Evolutionary conservation across 2,797 vertebrate genomes (phyloP).

Genomic region (Sarcophilus harrisii): DNA sequence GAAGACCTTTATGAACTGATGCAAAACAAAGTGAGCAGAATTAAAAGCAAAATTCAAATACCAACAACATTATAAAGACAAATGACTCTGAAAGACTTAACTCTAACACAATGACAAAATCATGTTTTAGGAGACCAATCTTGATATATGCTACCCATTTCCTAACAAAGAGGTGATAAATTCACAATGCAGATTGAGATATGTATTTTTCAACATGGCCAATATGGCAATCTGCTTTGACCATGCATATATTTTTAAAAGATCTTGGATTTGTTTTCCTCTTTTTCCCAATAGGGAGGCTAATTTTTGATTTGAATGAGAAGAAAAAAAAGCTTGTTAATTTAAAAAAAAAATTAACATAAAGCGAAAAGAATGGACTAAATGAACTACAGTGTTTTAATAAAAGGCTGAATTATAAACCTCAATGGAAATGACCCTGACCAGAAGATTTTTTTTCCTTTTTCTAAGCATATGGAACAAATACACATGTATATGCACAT

Average conservation of each 20-base stretch:
- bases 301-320: neutral
- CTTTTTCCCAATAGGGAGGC: neutral
- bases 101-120: neutral
- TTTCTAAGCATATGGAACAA: conserved; percentile 12
- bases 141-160: neutral
- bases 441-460: conserved; percentile 13
- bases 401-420: conserved; percentile 9
- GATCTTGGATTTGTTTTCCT: neutral
- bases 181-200: neutral
- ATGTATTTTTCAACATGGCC: neutral
- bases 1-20: neutral
- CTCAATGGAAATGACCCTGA: neutral
- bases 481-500: neutral
- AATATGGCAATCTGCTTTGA: neutral
- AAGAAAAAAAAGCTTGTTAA: neutral
- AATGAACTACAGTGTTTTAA: neutral
- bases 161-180: neutral
- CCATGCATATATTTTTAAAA: neutral
- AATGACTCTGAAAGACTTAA: neutral
- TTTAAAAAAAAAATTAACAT: neutral
- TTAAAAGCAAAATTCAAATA: neutral
- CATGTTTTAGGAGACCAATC: neutral
- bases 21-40: neutral
- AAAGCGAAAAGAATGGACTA: neutral
- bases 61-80: neutral